A percentile compares a stretch with the other conserved stretches of the same genome.
Conservation (phyloP, 2,888 invertebrate species). For the Mythimna vitellina region DNA sequence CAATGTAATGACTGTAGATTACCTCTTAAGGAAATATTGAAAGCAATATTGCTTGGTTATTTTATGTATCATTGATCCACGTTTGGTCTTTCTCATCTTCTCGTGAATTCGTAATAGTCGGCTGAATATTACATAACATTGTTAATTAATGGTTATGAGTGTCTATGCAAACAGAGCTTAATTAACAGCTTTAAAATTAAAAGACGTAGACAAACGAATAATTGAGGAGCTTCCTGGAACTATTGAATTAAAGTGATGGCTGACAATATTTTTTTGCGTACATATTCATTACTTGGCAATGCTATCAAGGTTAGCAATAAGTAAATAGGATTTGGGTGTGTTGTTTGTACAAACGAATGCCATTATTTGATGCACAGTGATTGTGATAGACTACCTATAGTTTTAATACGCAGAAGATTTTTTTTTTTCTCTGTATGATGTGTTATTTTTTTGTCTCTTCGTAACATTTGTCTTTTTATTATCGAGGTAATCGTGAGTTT, state of each 20-base stretch:
- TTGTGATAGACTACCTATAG: slow-evolving; percentile 11
- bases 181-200: slow-evolving; percentile 22
- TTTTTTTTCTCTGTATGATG: neutral
- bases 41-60: slow-evolving; percentile 33
- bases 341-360: slow-evolving; percentile 45
- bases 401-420: slow-evolving; percentile 23
- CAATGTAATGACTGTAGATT: slow-evolving; percentile 41
- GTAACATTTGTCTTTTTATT: neutral
- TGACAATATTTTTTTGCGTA: slow-evolving; percentile 42
- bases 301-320: slow-evolving; percentile 52
- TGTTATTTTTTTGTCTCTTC: slow-evolving; percentile 1
- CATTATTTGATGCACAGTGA: slow-evolving; percentile 40
- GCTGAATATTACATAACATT: slow-evolving; percentile 26
- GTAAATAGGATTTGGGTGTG: slow-evolving; percentile 54
- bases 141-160: slow-evolving; percentile 25
- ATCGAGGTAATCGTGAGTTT: no score
- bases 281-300: slow-evolving; percentile 33
- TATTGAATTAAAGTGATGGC: slow-evolving; percentile 10
- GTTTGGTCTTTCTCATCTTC: slow-evolving; percentile 28
- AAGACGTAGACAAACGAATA: slow-evolving; percentile 31
- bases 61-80: slow-evolving; percentile 24
- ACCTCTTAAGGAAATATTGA: slow-evolving; percentile 43
- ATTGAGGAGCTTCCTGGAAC: slow-evolving; percentile 37
- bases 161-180: neutral
- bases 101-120: neutral